phyloP scores from a whole-genome alignment of 2,888 invertebrate genomes.

The Danaus chrysippus region DNA sequence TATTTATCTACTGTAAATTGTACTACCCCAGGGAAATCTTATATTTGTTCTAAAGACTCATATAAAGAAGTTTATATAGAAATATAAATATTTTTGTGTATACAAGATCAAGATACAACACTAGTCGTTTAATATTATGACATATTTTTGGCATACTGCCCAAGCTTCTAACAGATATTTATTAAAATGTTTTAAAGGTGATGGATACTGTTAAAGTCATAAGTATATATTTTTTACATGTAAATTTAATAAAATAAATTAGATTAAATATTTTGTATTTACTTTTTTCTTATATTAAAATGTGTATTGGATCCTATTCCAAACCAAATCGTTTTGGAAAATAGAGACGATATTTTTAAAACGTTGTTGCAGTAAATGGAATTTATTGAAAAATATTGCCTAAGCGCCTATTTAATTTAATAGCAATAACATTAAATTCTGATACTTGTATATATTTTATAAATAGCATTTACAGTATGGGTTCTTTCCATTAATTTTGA shows the following conservation, averaged over 20 bases:
- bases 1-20: too few species aligned
- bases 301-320: neutral
- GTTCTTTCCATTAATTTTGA: too few species aligned
- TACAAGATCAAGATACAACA: slow-evolving; percentile 19
- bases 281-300: neutral
- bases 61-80: too few species aligned
- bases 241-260: neutral
- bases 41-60: too few species aligned
- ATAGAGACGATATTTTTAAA: too few species aligned
- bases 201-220: neutral
- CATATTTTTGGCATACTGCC: slow-evolving; percentile 51
- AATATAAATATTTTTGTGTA: neutral
- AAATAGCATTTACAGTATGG: too few species aligned
- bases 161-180: slow-evolving; percentile 16
- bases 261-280: neutral
- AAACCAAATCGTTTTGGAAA: too few species aligned
- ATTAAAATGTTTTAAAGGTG: neutral
- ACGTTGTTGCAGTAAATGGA: too few species aligned
- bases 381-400: neutral
- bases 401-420: neutral
- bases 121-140: slow-evolving; percentile 46
- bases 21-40: too few species aligned
- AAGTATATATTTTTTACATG: neutral
- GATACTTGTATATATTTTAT: too few species aligned
- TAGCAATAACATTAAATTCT: neutral